A percentile compares a stretch with the other conserved stretches of the same genome.
Evolutionary conservation across 2,113 vertebrate species (phyloP).

Genomic region (Mormoops blainvillei): DNA sequence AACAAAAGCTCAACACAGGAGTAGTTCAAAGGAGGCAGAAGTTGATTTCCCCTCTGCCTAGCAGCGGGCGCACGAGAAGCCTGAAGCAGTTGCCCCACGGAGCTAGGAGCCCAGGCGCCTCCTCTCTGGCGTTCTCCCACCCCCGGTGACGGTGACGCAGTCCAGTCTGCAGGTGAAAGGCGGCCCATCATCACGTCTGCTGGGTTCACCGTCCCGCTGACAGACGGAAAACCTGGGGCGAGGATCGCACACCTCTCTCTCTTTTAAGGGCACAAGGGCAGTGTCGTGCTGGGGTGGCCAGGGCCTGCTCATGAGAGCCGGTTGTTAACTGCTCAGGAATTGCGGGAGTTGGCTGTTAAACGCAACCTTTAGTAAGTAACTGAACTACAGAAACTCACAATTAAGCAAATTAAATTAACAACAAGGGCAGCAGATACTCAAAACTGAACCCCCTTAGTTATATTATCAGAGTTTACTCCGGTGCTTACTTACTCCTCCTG

Average conservation of each 20-base stretch:
- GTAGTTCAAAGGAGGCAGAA: not conserved
- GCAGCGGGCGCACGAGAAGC: fast-evolving
- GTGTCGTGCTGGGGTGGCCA: not conserved
- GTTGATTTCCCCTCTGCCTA: not conserved
- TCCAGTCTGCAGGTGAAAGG: not conserved
- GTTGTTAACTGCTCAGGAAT: not conserved
- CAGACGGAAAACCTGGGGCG: fast-evolving
- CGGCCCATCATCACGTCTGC: fast-evolving
- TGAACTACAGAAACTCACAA: not conserved
- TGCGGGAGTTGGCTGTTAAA: not conserved
- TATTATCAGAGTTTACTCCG: fast-evolving
- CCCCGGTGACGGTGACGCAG: fast-evolving
- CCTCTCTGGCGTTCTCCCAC: not conserved
- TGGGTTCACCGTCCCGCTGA: not conserved
- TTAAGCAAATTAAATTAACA: not conserved
- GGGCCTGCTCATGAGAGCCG: not conserved
- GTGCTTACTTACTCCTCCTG: no score
- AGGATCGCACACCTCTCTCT: fast-evolving
- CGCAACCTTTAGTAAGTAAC: not conserved
- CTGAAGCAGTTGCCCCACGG: fast-evolving
- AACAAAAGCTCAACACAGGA: not conserved
- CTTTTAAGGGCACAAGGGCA: not conserved
- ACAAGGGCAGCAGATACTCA: not conserved
- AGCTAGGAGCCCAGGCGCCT: not conserved
- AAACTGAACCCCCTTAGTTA: not conserved